These are phyloP conservation scores for Halcyon malimbica DNA, from an alignment of 2,113 vertebrate genomes.

Conservation along the genomic window DNA sequence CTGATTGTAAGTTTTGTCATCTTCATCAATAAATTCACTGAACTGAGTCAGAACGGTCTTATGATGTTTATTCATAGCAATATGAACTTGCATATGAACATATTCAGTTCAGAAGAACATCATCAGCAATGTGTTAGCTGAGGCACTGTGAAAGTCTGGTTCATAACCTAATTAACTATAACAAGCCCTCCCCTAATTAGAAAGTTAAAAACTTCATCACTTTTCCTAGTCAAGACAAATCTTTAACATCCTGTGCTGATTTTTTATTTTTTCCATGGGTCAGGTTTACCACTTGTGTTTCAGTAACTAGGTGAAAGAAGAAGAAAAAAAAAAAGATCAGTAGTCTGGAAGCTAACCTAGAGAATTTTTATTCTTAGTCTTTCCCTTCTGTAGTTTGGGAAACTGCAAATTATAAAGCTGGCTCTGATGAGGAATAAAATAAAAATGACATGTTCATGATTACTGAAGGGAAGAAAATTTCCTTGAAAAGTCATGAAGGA, in stretches of 20 bases:
- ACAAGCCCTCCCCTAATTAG: neutral
- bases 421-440: constrained; percentile 47
- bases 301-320: neutral
- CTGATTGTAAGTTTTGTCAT: neutral
- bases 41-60: constrained; percentile 43
- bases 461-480: constrained; percentile 47
- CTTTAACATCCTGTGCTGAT: neutral
- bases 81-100: neutral
- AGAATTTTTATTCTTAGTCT: constrained; percentile 31
- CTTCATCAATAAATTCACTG: constrained; percentile 3
- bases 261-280: neutral
- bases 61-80: constrained; percentile 43
- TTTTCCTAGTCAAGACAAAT: neutral
- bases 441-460: constrained; percentile 38
- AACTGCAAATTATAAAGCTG: constrained; percentile 41
- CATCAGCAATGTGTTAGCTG: neutral
- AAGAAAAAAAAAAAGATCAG: neutral
- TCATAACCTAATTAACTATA: neutral
- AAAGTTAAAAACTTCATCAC: neutral
- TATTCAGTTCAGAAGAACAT: neutral
- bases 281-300: neutral
- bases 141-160: neutral
- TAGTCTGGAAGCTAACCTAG: neutral
- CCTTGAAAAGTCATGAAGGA: constrained; percentile 44
- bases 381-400: constrained; percentile 44